These are phyloP conservation scores for Agrilus cyanescens DNA, from an alignment of 2,888 invertebrate genomes.

Conservation along the genomic window DNA sequence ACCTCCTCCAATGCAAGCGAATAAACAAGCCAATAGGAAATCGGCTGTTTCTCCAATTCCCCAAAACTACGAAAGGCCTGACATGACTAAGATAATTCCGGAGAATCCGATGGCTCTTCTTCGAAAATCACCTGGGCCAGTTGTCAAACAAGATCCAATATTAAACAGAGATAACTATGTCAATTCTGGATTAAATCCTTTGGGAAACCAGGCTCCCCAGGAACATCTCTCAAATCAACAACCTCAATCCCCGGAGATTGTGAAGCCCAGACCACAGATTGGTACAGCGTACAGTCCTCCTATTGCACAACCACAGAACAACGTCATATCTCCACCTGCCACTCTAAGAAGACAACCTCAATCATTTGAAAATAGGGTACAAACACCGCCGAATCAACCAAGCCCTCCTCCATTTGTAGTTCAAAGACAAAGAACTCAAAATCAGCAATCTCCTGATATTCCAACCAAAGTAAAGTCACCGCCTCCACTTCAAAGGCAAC, in stretches of 20 bases:
- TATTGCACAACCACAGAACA: slow-evolving; percentile 13
- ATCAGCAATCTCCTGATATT: slow-evolving; percentile 9
- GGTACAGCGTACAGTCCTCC: slow-evolving; percentile 47
- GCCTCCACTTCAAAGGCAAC: slow-evolving; percentile 14
- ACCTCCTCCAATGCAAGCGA: slow-evolving; percentile 38
- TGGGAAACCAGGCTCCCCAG: slow-evolving; percentile 7
- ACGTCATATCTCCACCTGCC: too few relatives aligned
- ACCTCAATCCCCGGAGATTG: neutral
- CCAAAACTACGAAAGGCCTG: slow-evolving; percentile 49
- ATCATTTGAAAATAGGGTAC: too few relatives aligned
- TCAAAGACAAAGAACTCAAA: too few relatives aligned
- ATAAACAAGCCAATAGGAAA: slow-evolving; percentile 46
- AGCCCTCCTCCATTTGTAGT: too few relatives aligned
- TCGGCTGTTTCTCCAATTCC: slow-evolving; percentile 36
- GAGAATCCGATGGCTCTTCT: slow-evolving; percentile 59
- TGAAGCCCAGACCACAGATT: slow-evolving; percentile 25
- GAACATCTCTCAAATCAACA: slow-evolving; percentile 3
- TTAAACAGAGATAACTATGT: slow-evolving; percentile 27
- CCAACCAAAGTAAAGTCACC: slow-evolving; percentile 4
- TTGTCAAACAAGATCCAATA: slow-evolving; percentile 23
- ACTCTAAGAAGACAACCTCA: too few relatives aligned
- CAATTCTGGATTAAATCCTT: slow-evolving; percentile 11
- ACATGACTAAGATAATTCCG: slow-evolving; percentile 55
- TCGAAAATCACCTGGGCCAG: slow-evolving; percentile 50
- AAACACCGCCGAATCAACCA: too few relatives aligned